phyloP scores from a whole-genome alignment of 2,113 vertebrate genomes.

The Cynopterus brachyotis region DNA sequence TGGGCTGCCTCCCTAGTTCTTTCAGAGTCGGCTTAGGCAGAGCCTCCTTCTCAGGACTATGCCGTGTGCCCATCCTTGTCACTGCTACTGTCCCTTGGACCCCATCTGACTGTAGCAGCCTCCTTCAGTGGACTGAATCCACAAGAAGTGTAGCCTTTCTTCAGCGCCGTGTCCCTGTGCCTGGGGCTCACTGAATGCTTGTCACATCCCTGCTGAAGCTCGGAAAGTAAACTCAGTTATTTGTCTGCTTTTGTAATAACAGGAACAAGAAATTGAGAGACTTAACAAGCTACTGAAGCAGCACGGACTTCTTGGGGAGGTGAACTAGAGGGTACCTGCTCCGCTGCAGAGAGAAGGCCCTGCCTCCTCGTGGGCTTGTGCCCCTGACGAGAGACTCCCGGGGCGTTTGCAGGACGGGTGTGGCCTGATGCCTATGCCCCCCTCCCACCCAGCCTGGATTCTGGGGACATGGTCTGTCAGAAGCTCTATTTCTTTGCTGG shows the following conservation, averaged over 20 bases:
- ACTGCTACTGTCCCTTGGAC: background rate
- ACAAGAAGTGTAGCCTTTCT: background rate
- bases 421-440: background rate
- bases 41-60: background rate
- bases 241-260: constrained; percentile 53
- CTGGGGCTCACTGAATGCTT: background rate
- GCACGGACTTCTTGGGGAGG: constrained; percentile 79
- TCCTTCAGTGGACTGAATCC: background rate
- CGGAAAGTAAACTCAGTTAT: background rate
- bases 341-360: background rate
- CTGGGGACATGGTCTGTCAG: background rate
- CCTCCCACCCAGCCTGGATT: background rate
- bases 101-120: background rate
- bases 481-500: background rate
- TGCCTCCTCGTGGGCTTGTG: background rate
- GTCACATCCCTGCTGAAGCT: background rate
- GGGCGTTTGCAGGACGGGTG: background rate
- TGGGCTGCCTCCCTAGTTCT: background rate
- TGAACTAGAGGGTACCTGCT: constrained; percentile 47
- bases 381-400: background rate
- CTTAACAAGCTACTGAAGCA: constrained; percentile 88
- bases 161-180: background rate
- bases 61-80: background rate
- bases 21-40: background rate
- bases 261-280: constrained; percentile 92